Percentiles rank a stretch among this genome's conserved stretches.
Evolutionary conservation across 2,797 vertebrate species (phyloP).

Genomic region (Peromyscus nudipes): DNA sequence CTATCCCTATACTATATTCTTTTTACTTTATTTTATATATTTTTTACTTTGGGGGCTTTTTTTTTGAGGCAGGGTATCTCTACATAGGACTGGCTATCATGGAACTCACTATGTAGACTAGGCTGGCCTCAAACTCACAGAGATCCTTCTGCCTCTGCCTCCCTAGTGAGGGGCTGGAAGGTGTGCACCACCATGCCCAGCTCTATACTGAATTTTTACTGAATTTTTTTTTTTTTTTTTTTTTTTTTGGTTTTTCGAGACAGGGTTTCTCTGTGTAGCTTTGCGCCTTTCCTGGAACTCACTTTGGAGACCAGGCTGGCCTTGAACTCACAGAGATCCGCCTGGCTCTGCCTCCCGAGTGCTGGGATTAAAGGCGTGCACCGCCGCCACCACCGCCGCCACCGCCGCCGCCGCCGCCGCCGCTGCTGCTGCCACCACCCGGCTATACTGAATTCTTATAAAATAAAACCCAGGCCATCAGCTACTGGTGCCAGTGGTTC

Average conservation of each 20-base stretch:
- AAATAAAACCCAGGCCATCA: conserved; percentile 71
- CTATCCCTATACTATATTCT: conserved; percentile 66
- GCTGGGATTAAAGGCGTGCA: no score
- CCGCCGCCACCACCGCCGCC: no score
- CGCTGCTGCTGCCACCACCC: no score
- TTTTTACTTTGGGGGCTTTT: neutral
- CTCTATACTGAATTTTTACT: conserved; percentile 65
- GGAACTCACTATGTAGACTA: neutral
- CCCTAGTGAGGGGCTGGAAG: neutral
- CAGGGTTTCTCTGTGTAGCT: no score
- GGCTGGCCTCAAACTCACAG: neutral
- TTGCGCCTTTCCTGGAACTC: no score
- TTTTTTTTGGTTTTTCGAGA: no score
- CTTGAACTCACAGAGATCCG: no score
- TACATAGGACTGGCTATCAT: neutral
- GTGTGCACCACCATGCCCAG: neutral
- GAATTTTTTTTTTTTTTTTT: no score
- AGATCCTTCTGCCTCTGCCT: neutral
- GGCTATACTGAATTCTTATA: conserved; percentile 65
- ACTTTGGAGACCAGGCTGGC: no score
- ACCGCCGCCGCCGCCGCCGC: no score
- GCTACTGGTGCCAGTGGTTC: conserved; percentile 73
- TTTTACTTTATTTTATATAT: neutral
- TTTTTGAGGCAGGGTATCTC: neutral
- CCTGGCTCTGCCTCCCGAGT: no score